phyloP scores from a whole-genome alignment of 1,140 invertebrate species.

The Drosophila sp. region DNA sequence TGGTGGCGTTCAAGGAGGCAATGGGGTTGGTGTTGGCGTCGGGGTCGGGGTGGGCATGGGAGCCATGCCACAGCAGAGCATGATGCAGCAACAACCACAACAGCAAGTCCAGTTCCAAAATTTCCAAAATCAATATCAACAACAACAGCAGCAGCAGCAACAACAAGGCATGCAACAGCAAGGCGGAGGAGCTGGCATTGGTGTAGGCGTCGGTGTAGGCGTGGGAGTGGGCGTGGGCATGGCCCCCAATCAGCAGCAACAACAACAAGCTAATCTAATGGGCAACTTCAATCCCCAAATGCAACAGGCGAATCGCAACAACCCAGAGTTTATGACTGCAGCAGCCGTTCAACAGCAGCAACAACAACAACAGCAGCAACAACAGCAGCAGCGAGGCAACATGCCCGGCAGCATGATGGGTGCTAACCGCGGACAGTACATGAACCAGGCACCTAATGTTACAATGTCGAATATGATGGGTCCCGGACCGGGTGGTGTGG shows the following conservation, averaged over 20 bases:
- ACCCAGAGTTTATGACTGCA: constrained; percentile 83
- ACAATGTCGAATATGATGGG: constrained; percentile 85
- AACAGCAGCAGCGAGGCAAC: constrained; percentile 58
- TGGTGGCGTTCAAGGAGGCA: constrained; percentile 51
- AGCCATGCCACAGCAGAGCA: constrained; percentile 73
- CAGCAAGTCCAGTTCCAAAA: constrained; percentile 79
- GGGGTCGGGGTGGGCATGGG: constrained; percentile 52
- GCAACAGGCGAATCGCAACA: constrained; percentile 81
- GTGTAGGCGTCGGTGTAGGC: constrained; percentile 24
- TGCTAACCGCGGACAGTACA: constrained; percentile 77
- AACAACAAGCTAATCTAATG: constrained; percentile 83
- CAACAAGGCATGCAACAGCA: constrained; percentile 71
- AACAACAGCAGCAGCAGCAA: constrained; percentile 67
- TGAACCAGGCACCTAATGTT: constrained; percentile 82
- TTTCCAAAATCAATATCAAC: constrained; percentile 75
- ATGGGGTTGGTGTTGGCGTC: constrained; percentile 61
- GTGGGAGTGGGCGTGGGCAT: constrained; percentile 78
- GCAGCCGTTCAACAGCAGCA: constrained; percentile 60
- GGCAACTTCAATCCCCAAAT: constrained; percentile 81
- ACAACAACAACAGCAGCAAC: constrained; percentile 84
- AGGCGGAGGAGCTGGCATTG: constrained; percentile 48
- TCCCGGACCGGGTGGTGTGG: constrained; percentile 70
- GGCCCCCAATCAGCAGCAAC: constrained; percentile 64
- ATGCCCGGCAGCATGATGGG: constrained; percentile 80
- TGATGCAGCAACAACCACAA: constrained; percentile 68